phyloP scores from a whole-genome alignment of 2,797 vertebrate species.

The Esox masquinongy region DNA sequence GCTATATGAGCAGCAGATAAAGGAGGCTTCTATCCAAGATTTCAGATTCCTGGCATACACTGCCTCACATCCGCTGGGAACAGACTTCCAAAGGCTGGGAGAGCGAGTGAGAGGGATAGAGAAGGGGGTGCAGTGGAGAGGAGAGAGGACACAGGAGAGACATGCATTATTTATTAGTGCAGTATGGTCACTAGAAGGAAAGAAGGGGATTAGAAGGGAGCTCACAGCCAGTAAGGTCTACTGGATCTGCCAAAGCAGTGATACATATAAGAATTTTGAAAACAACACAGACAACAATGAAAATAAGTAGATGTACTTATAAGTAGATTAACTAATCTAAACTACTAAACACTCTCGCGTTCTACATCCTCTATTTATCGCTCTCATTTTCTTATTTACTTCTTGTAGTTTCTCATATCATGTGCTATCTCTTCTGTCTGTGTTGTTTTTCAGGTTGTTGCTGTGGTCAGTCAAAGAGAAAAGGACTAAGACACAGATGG shows the following conservation, averaged over 20 bases:
- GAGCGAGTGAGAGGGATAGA: slow-evolving; percentile 15
- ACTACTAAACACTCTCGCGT: too few species aligned
- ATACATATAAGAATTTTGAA: too few species aligned
- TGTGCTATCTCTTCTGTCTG: slow-evolving; percentile 26
- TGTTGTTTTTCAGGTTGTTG: slow-evolving; percentile 68
- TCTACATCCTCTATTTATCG: too few species aligned
- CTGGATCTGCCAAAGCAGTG: neutral
- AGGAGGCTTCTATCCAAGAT: slow-evolving; percentile 37
- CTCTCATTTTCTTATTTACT: too few species aligned
- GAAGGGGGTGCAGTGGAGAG: neutral
- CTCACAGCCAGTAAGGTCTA: slow-evolving; percentile 30
- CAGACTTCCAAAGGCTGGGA: slow-evolving; percentile 44
- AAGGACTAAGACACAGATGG: slow-evolving; percentile 48
- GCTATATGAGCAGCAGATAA: slow-evolving; percentile 35
- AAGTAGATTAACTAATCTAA: too few species aligned
- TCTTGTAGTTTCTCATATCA: too few species aligned
- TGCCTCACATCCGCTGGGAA: slow-evolving; percentile 50
- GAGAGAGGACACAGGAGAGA: slow-evolving; percentile 47
- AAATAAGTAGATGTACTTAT: too few species aligned
- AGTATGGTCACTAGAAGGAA: slow-evolving; percentile 46
- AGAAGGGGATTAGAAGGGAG: slow-evolving; percentile 40
- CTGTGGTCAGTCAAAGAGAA: slow-evolving; percentile 29
- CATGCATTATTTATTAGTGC: slow-evolving; percentile 71
- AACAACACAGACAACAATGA: too few species aligned
- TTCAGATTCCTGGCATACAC: slow-evolving; percentile 51